Conservation (phyloP, 2,113 vertebrate genomes). For the Fregata magnificens region DNA sequence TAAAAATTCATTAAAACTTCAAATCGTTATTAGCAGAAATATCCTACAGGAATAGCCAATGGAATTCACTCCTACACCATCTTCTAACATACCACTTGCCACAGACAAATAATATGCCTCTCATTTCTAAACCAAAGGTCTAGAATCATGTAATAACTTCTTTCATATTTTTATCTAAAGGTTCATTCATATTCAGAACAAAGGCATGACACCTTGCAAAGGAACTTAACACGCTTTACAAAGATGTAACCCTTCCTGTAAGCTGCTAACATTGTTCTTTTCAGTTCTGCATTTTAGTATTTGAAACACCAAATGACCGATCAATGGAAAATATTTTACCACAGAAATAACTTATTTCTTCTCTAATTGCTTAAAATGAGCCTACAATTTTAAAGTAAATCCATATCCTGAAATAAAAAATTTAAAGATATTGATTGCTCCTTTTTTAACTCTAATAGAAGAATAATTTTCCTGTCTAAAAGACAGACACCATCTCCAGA, state of each 20-base stretch:
- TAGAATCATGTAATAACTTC: neutral
- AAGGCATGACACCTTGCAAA: neutral
- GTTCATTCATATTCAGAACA: neutral
- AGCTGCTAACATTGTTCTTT: neutral
- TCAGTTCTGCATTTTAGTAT: neutral
- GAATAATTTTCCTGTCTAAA: conserved; percentile 8
- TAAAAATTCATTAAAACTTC: neutral
- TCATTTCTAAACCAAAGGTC: neutral
- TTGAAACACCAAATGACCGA: conserved; percentile 23
- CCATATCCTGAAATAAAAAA: conserved; percentile 38
- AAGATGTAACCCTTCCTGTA: neutral
- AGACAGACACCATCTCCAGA: neutral
- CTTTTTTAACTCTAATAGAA: conserved; percentile 25
- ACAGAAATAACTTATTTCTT: conserved; percentile 12
- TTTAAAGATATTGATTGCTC: conserved; percentile 28
- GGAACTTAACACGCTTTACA: neutral
- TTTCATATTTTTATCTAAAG: neutral
- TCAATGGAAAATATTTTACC: conserved; percentile 43
- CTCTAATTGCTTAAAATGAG: conserved; percentile 40
- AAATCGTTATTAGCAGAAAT: neutral
- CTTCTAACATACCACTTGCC: neutral
- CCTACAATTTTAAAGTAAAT: conserved; percentile 39
- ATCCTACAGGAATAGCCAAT: neutral
- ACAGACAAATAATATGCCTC: neutral
- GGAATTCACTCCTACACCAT: neutral